Percentiles rank a stretch among this genome's conserved stretches.
Evolutionary conservation across 2,797 vertebrate genomes (phyloP).

Genomic region (Spatula versicolor): DNA sequence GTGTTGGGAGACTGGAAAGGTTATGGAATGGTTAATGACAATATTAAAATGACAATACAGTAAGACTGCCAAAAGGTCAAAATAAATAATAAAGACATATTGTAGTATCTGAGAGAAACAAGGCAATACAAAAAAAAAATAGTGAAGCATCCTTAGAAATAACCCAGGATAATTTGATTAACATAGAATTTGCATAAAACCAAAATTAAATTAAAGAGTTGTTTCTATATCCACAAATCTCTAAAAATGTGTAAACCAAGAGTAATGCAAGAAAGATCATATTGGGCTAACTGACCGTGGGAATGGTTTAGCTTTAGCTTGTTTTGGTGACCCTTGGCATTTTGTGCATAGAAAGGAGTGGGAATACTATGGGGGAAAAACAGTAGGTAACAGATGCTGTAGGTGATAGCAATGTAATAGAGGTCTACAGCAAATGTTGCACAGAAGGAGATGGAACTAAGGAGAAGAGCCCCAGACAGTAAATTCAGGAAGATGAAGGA

Average conservation of each 20-base stretch:
- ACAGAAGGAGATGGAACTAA: background rate
- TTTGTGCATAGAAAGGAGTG: background rate
- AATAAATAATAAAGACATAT: background rate
- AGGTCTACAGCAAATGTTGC: background rate
- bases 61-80: constrained; percentile 1
- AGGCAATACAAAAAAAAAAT: background rate
- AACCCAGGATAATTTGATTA: background rate
- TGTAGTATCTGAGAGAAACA: constrained; percentile 9
- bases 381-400: too few species aligned
- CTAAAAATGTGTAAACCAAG: background rate
- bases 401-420: background rate
- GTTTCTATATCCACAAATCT: background rate
- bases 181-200: background rate
- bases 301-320: background rate
- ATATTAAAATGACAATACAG: constrained; percentile 37
- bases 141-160: background rate
- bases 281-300: background rate
- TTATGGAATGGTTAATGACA: constrained; percentile 57
- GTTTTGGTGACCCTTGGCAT: background rate
- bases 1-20: constrained; percentile 15
- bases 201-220: constrained; percentile 2
- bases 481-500: background rate
- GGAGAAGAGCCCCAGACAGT: background rate
- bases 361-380: background rate
- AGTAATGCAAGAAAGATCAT: background rate